Percentiles rank a stretch among this genome's conserved stretches.
Evolutionary conservation across 2,888 invertebrate genomes (phyloP).

Genomic region (Copidosoma aretas): DNA sequence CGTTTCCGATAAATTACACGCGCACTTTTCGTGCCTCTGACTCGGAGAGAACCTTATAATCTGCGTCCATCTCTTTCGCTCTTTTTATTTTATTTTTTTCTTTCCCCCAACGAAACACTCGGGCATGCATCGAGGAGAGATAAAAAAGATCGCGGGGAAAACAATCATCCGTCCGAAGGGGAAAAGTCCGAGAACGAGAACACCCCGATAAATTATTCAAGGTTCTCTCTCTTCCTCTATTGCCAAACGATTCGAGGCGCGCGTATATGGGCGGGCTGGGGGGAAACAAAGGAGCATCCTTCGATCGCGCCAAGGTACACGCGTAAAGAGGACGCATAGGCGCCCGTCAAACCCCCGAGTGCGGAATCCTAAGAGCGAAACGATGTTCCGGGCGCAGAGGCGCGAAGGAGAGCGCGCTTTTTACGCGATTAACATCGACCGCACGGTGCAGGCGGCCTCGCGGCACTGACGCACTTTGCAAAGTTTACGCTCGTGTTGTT

Average conservation of each 20-base stretch:
- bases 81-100: too few species aligned
- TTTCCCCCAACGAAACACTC: too few species aligned
- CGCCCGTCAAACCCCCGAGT: slow-evolving; percentile 33
- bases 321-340: slow-evolving; percentile 36
- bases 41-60: too few species aligned
- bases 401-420: slow-evolving; percentile 12
- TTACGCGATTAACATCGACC: slow-evolving; percentile 33
- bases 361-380: slow-evolving; percentile 43
- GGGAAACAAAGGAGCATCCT: not conserved
- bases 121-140: too few species aligned
- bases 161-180: too few species aligned
- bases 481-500: not conserved
- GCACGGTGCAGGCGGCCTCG: too few species aligned
- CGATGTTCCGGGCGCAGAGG: slow-evolving; percentile 33
- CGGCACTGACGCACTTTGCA: slow-evolving; percentile 7
- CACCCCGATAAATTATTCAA: slow-evolving; percentile 34
- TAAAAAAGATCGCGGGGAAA: too few species aligned
- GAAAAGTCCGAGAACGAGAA: too few species aligned
- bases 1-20: too few species aligned
- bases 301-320: slow-evolving; percentile 21
- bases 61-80: too few species aligned
- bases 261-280: slow-evolving; percentile 6
- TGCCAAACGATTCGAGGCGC: slow-evolving; percentile 30
- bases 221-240: slow-evolving; percentile 9
- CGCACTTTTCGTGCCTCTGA: too few species aligned